Base-by-base conservation (phyloP, 2,888 invertebrate species). In the Amiota minor region DNA sequence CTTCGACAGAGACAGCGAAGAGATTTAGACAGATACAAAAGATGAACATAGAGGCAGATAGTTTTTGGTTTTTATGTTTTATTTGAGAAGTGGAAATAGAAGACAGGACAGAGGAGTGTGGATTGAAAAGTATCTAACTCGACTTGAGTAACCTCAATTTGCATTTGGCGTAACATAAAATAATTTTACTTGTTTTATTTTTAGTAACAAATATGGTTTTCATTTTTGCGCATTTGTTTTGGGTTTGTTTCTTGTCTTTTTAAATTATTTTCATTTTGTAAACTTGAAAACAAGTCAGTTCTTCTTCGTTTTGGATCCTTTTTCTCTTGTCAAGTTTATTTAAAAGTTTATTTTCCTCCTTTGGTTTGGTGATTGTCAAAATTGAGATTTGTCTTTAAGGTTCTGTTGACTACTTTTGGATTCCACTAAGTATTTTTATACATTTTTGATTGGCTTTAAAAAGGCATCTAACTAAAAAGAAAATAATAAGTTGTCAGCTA, bases 71-170 rank as follows among this genome's bases (percentile, higher is more conserved):
- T 81, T 79, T 76, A 75, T 71, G 76, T 75, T 67, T 76, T 75
- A 75, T 77, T 76, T 11, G 11, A 59, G 56, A n/a, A 59, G 35
- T 35, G 6, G 35, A 35, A 35, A 2, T 35, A 35, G 35, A 35
- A 35, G 35, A 35, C 35, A 35, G 6, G 35, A 35, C 35, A 35
- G 3, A 3, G 23, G 35, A 35, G 35, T 6, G 35, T 35, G 35
- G 35, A 35, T 35, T 35, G 35, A 35, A 35, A 35, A 35, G 6
- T 35, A 35, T 35, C 35, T 35, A 35, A 35, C 35, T 35, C 35
- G 35, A 62, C 62, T 62, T 18, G 16, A 23, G 50, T 78, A 81
- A 80, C 79, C 81, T 80, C 81, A 80, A 81, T 81, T 81, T 81
- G 81, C 81, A 81, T 81, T 81, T 78, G n/a, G 46, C 53, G 46